Evolutionary conservation across 35 echinoderm and acorn worm species (phyloP), one percentile per base, ranked within the genome.

Genomic region (Strongylocentrotus purpuratus): DNA sequence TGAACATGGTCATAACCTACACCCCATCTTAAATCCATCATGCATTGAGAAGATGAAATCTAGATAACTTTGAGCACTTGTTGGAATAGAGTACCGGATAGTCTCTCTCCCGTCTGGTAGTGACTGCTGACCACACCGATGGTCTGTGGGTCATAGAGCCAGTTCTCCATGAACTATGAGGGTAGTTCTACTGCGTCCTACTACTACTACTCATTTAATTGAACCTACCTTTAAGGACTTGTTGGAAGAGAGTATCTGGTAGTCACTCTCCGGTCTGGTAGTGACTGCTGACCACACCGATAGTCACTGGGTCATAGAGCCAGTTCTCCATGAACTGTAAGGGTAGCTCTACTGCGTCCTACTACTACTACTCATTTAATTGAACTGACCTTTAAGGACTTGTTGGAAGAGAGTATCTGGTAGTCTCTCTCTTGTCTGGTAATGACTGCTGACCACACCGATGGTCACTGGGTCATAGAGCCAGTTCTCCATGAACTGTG

Each of bases 311-410:
- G 94, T 99, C 97, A 95, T 99, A 99, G 25, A 99, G 55, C 98
- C 98, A 99, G 95, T 99, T 99, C 96, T 99, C 98, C 98, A 99
- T 99, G 89, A 99, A 99, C 95, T 99, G 98, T 48, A 97, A 99
- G 0, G 98, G 98, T 47, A 99, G 89, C 18, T 99, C 98, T 41
- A 99, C 98, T 5, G 98, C 98, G 88, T 99, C 98, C 98, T 97
- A 99, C 71, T 99, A n/a, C n/a, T n/a, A n/a, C n/a, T n/a, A n/a
- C n/a, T n/a, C n/a, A n/a, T n/a, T n/a, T n/a, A n/a, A n/a, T n/a
- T n/a, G n/a, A n/a, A n/a, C n/a, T n/a, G n/a, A 99, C 98, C 98
- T 97, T 95, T 96, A 2, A 96, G 94, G 11, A 99, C 94, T 85
- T 99, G 97, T 15, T 97, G 48, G 86, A 99, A 99, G 33, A 99